Evolutionary conservation across 2,113 vertebrate genomes (phyloP).

Genomic region (Brachyhypopomus occidentalis): DNA sequence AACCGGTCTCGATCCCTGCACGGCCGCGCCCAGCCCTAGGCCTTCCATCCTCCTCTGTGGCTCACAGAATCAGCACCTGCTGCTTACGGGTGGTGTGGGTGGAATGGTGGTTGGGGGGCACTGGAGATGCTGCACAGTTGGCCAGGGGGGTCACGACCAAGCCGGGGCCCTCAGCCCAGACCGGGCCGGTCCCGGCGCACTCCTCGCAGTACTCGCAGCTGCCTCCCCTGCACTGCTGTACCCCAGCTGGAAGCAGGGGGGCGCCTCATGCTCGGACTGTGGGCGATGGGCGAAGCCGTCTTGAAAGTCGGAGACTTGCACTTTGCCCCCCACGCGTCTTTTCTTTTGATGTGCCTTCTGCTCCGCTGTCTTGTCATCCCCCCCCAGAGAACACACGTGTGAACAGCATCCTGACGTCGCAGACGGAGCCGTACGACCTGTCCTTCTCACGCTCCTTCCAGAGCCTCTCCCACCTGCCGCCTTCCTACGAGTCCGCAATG

Average conservation of each 20-base stretch:
- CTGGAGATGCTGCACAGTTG: conserved; percentile 6
- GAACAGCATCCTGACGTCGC: conserved; percentile 96
- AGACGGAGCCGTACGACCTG: conserved; percentile 96
- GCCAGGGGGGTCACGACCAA: conserved; percentile 18
- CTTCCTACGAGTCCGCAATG: conserved; percentile 93
- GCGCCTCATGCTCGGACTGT: too few species aligned
- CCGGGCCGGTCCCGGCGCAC: too few species aligned
- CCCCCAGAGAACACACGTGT: conserved; percentile 90
- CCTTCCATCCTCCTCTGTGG: not conserved
- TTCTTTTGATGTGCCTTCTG: conserved; percentile 40
- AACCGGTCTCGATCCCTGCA: conserved; percentile 28
- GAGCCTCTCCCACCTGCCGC: conserved; percentile 96
- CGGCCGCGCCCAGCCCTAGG: conserved; percentile 18
- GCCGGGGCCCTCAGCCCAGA: conserved; percentile 9
- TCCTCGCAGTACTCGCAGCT: not conserved
- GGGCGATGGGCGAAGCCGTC: too few species aligned
- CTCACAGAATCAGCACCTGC: conserved; percentile 10
- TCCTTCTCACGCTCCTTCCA: conserved; percentile 98
- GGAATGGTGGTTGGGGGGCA: too few species aligned
- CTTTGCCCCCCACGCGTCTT: conserved; percentile 43
- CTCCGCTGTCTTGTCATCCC: conserved; percentile 46
- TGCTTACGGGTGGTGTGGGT: too few species aligned
- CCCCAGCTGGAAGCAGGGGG: too few species aligned
- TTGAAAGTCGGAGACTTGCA: not conserved
- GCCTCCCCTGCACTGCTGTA: conserved; percentile 19